phyloP scores from a whole-genome alignment of 2,888 invertebrate species.

The Metalampra italica region DNA sequence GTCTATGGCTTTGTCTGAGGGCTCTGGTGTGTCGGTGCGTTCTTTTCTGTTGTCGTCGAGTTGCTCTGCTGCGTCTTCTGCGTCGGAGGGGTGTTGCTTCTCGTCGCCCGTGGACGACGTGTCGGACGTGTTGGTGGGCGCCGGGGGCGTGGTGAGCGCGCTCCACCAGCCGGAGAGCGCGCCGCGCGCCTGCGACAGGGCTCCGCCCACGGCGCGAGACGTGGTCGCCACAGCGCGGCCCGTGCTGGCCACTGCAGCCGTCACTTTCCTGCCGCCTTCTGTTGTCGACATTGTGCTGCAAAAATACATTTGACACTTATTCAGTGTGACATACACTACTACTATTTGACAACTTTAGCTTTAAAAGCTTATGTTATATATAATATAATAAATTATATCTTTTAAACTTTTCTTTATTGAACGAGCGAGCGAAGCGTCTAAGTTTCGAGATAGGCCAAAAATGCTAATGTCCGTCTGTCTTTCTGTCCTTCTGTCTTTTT shows the following conservation, averaged over 20 bases:
- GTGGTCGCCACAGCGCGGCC: constrained; percentile 89
- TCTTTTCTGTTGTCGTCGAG: constrained; percentile 27
- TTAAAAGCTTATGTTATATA: no score
- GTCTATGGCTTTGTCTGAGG: constrained; percentile 57
- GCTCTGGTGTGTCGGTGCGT: constrained; percentile 32
- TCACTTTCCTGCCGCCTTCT: constrained; percentile 94
- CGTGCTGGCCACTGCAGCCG: constrained; percentile 94
- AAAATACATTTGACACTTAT: constrained; percentile 12
- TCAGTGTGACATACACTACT: no score
- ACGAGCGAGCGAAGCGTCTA: no score
- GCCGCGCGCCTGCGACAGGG: constrained; percentile 91
- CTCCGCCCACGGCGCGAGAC: constrained; percentile 82
- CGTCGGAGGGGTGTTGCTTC: constrained; percentile 23
- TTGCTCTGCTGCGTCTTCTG: constrained; percentile 31
- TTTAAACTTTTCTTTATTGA: no score
- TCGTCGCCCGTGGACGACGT: constrained; percentile 15
- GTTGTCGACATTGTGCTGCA: constrained; percentile 95
- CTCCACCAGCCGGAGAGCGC: constrained; percentile 94
- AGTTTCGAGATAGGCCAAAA: no score
- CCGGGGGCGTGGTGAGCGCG: constrained; percentile 54
- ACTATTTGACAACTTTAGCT: no score
- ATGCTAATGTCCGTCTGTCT: no score
- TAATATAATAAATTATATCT: no score
- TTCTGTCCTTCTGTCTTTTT: no score
- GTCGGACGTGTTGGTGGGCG: constrained; percentile 17